phyloP scores from a whole-genome alignment of 2,113 vertebrate genomes.

The Sceloporus tristichus region DNA sequence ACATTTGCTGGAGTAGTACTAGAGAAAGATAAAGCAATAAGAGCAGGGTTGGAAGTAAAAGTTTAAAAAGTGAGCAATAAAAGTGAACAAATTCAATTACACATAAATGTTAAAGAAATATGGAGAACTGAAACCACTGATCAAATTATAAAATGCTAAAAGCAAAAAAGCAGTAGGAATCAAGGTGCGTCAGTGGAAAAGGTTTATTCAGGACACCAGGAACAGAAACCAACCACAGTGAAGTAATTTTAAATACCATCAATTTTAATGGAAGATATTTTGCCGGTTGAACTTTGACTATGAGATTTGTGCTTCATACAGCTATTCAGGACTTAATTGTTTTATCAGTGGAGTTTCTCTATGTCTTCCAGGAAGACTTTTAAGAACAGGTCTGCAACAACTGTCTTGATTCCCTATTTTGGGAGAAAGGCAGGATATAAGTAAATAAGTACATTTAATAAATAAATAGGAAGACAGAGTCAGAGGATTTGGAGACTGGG shows the following conservation, averaged over 20 bases:
- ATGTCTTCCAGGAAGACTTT: background rate
- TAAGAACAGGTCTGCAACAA: background rate
- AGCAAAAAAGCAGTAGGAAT: background rate
- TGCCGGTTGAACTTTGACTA: background rate
- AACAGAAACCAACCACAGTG: background rate
- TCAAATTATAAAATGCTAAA: background rate
- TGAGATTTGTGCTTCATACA: background rate
- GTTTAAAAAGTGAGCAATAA: background rate
- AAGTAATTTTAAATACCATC: background rate
- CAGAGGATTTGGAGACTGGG: too few relatives aligned
- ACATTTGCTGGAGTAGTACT: background rate
- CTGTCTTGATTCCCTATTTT: background rate
- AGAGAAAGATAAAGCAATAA: background rate
- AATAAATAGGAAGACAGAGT: too few relatives aligned
- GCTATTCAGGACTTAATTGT: background rate
- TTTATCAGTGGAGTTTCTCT: background rate
- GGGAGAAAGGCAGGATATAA: background rate
- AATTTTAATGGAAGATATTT: background rate
- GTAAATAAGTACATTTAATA: too few relatives aligned
- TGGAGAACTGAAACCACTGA: background rate
- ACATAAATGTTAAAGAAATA: background rate
- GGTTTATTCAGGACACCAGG: background rate
- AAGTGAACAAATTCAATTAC: constrained; percentile 3
- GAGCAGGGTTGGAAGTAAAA: background rate
- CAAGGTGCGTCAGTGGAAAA: background rate